Evolutionary conservation across 1,140 invertebrate species (phyloP), one percentile per base, ranked within the genome.

Genomic region (Melitaea cinxia): DNA sequence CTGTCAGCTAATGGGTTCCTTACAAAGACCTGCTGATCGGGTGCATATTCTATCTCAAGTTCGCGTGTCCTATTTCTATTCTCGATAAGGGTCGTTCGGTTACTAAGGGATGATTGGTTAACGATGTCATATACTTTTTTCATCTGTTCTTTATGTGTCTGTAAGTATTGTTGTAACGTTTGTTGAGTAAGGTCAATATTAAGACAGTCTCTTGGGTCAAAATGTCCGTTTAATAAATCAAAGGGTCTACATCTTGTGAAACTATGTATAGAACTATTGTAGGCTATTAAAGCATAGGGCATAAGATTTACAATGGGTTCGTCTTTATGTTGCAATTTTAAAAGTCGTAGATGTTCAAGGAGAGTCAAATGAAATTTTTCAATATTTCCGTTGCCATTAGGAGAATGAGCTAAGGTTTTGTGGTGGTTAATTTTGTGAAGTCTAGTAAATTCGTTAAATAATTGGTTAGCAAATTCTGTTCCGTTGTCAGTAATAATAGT

Each of bases 11-110:
- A 21, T 19, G 64, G 69, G 21, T 75, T 75, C 49, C 52, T 68
- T 19, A 72, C 35, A 28, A 72, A 75, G n/a, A 75, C 64, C 26
- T 72, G 69, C 45, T 75, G 67, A 9, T 73, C 42, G 1, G 67
- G 67, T 14, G 23, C 5, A 14, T 73, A 70, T 14, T 73, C 64
- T 12, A 57, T 30, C 57, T 73, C 71, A 4, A 64, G 53, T 53
- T 73, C 64, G 0, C 67, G 57, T 14, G 33, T 14, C 42, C 53
- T 70, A 33, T 68, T 68, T 21, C 61, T 59, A 58, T 55, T 61
- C 15, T 49, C 56, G 24, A 61, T 72, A 0, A 72, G n/a, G 21
- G 53, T 33, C 5, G 60, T 68, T 2, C 65, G 49, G 6, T 47
- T 55, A 5, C 10, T 15, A 35, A 65, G 56, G n/a, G 64, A 65